Conservation (phyloP, 2,888 invertebrate species). For the Ophion slaviceki region DNA sequence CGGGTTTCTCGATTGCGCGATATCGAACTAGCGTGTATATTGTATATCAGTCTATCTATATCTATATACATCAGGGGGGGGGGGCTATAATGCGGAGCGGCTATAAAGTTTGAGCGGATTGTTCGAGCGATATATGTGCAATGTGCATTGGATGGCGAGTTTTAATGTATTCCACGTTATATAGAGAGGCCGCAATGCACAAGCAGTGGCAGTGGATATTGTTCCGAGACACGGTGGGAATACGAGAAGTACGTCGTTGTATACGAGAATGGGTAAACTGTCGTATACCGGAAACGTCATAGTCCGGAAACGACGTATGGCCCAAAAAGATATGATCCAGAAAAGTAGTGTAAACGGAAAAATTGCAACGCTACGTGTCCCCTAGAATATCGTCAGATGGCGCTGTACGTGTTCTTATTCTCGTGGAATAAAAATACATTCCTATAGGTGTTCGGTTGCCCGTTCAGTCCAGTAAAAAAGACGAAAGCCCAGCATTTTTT, state of each 20-base stretch:
- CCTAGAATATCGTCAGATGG: no score
- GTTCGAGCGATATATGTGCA: neutral
- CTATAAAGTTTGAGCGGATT: conserved; percentile 23
- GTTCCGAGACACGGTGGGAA: neutral
- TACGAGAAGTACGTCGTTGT: conserved; percentile 6
- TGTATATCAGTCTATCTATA: no score
- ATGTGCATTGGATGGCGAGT: neutral
- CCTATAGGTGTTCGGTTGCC: no score
- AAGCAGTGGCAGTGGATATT: neutral
- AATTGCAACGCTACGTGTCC: no score
- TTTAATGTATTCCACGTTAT: conserved; percentile 21
- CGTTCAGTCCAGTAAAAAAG: no score
- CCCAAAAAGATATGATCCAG: no score
- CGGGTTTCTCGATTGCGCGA: conserved; percentile 60
- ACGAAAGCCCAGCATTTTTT: no score
- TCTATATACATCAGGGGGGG: no score
- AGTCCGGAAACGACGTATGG: no score
- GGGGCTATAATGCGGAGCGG: neutral
- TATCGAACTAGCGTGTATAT: conserved; percentile 44
- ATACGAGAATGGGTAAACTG: neutral
- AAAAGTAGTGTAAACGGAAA: neutral
- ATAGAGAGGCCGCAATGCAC: neutral
- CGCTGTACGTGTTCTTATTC: no score
- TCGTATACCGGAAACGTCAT: no score
- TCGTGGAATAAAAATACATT: no score